These are phyloP conservation scores for Orchestes rusci DNA, from an alignment of 2,888 invertebrate genomes.

Conservation along the genomic window DNA sequence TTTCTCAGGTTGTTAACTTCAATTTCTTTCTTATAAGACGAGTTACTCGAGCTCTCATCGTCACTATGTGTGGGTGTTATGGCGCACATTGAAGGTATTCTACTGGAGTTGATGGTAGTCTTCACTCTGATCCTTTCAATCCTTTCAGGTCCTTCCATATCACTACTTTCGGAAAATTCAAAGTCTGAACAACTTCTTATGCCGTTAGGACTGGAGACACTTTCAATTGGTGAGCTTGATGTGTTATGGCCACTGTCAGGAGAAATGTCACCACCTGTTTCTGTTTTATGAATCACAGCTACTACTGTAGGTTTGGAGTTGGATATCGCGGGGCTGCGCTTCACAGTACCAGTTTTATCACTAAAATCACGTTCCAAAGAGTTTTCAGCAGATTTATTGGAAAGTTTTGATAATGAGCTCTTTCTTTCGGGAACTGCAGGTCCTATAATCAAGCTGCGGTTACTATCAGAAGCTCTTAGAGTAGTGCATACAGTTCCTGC, in stretches of 20 bases:
- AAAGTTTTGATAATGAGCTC: slow-evolving; percentile 58
- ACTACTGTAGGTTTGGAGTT: slow-evolving; percentile 51
- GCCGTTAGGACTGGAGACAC: slow-evolving; percentile 63
- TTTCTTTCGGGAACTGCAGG: slow-evolving; percentile 79
- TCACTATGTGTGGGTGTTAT: slow-evolving; percentile 84
- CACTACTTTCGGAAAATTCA: slow-evolving; percentile 81
- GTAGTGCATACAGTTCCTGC: slow-evolving; percentile 87
- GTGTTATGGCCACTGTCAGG: slow-evolving; percentile 78
- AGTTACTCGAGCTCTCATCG: slow-evolving; percentile 59
- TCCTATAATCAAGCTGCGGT: slow-evolving; percentile 54
- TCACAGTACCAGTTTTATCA: slow-evolving; percentile 43
- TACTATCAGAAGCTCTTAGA: slow-evolving; percentile 61
- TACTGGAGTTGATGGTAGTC: slow-evolving; percentile 77
- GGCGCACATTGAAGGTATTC: slow-evolving; percentile 89
- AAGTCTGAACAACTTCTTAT: slow-evolving; percentile 67
- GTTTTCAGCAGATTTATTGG: slow-evolving; percentile 43
- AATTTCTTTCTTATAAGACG: slow-evolving; percentile 28
- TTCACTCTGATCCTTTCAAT: slow-evolving; percentile 80
- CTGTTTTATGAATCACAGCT: slow-evolving; percentile 53
- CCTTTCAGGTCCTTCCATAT: slow-evolving; percentile 80
- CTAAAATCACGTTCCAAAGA: slow-evolving; percentile 42
- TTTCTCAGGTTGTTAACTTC: slow-evolving; percentile 27
- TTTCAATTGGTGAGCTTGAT: slow-evolving; percentile 71
- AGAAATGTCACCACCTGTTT: slow-evolving; percentile 62
- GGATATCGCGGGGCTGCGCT: slow-evolving; percentile 38